Base-by-base conservation (phyloP, 2,113 vertebrate genomes). In the Noctilio leporinus region DNA sequence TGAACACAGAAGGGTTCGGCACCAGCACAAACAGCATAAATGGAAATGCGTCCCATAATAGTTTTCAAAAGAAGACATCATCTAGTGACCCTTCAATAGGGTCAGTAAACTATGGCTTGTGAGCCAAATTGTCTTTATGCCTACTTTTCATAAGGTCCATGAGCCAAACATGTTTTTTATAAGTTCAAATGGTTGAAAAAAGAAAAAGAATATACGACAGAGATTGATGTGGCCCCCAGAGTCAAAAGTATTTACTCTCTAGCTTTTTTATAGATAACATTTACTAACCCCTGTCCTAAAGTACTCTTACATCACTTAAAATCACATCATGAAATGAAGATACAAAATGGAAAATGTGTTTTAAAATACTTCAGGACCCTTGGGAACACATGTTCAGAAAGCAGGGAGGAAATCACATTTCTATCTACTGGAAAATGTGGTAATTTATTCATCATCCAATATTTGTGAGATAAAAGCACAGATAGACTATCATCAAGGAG, bases 391-490 rank as follows among this genome's bases (percentile, higher is more conserved):
- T 78, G 86, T 94, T 76, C 35, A 83, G 75, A 75, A 82, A 93
- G 3, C 17, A 85, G 30, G 19, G 14, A 86, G 24, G 35, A 78
- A 92, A 95, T 82, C 7, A 81, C 62, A 81, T 76, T 95, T 67
- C 67, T 65, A 5, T 8, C 45, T 87, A 16, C 4, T n/a, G 16
- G 43, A 80, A 89, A 96, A 90, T 35, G 49, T 81, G 30, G 35
- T 30, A 38, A 51, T 35, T 64, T 67, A 84, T 24, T 75, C 45
- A 87, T 72, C 10, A 20, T 26, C 4, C 30, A 43, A 26, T 76
- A 83, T 89, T 73, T 65, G 75, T 64, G 77, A 90, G 40, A 85
- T 85, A 67, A 85, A 93, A 85, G 28, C 57, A 92, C 51, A 82
- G 38, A 93, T 2, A 92, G 70, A 55, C 28, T 6, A 24, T 69